phyloP scores from a whole-genome alignment of 1,140 invertebrate genomes.

The Amphibalanus amphitrite region DNA sequence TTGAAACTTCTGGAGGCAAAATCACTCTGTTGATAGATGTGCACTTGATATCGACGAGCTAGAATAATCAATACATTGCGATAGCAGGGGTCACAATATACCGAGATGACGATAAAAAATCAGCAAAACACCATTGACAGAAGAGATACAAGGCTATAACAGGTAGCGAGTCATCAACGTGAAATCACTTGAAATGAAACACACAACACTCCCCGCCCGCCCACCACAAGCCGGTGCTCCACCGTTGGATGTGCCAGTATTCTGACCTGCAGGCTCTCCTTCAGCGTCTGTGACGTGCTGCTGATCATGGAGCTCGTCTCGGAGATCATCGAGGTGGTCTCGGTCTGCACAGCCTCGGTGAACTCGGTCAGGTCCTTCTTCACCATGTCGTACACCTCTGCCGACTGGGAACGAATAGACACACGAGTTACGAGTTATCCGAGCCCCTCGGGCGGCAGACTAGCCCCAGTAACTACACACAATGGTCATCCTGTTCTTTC shows the following conservation, averaged over 20 bases:
- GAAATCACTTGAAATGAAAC: too few species aligned
- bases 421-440: too few species aligned
- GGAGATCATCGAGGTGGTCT: slow-evolving; percentile 26
- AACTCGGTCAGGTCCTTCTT: slow-evolving; percentile 32
- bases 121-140: neutral
- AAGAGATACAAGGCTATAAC: neutral
- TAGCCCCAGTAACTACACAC: too few species aligned
- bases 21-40: neutral
- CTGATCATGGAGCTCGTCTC: too few species aligned
- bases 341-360: slow-evolving; percentile 26
- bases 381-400: slow-evolving; percentile 30
- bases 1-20: neutral
- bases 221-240: neutral
- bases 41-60: neutral
- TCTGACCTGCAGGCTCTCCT: slow-evolving; percentile 27
- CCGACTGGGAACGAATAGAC: slow-evolving; percentile 21
- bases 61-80: slow-evolving; percentile 7
- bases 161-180: too few species aligned
- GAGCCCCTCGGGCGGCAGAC: too few species aligned
- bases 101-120: neutral
- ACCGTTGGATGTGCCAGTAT: neutral
- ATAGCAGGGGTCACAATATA: neutral
- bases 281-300: slow-evolving; percentile 15
- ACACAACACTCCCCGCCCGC: neutral
- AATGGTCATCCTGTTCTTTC: too few species aligned